These are phyloP conservation scores for Tinea trinotella DNA, from an alignment of 2,888 invertebrate species.

Conservation along the genomic window DNA sequence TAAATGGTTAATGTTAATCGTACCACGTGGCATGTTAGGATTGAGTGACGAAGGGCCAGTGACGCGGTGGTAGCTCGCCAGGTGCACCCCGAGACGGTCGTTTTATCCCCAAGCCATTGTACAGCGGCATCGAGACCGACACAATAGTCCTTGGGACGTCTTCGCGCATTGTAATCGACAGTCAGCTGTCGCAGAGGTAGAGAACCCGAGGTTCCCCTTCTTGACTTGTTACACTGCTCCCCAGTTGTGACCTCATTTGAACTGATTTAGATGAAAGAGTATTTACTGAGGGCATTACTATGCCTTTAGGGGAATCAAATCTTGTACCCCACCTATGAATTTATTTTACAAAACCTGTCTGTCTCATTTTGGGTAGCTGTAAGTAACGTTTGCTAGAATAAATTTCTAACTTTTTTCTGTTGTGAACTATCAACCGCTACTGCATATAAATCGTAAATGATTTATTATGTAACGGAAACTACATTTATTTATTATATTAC, in stretches of 20 bases:
- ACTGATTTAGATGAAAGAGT: constrained; percentile 9
- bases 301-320: neutral
- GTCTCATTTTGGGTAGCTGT: neutral
- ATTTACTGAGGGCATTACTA: neutral
- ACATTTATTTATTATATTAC: too few relatives aligned
- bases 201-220: constrained; percentile 1
- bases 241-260: constrained; percentile 12
- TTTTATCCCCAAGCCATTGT: constrained; percentile 3
- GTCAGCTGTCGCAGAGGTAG: constrained; percentile 55
- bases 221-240: constrained; percentile 10
- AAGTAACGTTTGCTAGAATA: neutral
- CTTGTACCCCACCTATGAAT: neutral
- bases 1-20: neutral
- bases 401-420: too few relatives aligned
- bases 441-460: too few relatives aligned
- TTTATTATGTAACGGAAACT: too few relatives aligned
- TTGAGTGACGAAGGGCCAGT: constrained; percentile 1
- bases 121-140: constrained; percentile 18
- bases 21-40: neutral
- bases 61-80: constrained; percentile 34
- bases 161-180: constrained; percentile 55
- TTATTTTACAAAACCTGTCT: neutral
- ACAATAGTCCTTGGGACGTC: constrained; percentile 66
- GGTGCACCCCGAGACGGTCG: constrained; percentile 39
- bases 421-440: too few relatives aligned